Conservation (phyloP, 1,140 invertebrate species). For the Drosophila kikkawai region DNA sequence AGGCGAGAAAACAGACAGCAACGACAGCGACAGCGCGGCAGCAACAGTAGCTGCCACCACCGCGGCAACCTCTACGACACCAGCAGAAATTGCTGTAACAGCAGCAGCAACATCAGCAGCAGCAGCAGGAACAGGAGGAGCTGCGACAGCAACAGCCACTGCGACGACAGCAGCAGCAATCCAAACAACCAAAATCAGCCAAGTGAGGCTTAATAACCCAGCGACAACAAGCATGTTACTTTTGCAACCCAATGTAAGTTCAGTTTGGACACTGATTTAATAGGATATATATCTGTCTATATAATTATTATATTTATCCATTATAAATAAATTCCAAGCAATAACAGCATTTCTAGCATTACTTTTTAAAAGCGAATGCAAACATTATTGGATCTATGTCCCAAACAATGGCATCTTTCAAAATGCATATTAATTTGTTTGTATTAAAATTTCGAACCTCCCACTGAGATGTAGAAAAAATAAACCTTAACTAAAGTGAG, state of each 20-base stretch:
- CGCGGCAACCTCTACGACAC: slow-evolving; percentile 26
- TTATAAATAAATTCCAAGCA: neutral
- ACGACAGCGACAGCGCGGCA: slow-evolving; percentile 25
- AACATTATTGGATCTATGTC: neutral
- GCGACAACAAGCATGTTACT: slow-evolving; percentile 85
- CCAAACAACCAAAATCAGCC: slow-evolving; percentile 65
- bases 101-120: slow-evolving; percentile 19
- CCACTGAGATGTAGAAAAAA: neutral
- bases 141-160: slow-evolving; percentile 31
- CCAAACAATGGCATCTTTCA: neutral
- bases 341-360: neutral
- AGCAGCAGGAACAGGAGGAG: slow-evolving; percentile 17
- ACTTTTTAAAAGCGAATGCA: neutral
- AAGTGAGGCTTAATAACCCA: slow-evolving; percentile 71
- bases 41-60: slow-evolving; percentile 29
- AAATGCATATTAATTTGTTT: neutral
- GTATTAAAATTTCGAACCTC: neutral
- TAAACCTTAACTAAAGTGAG: neutral
- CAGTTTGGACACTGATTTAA: neutral
- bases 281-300: neutral
- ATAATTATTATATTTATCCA: no score
- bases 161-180: slow-evolving; percentile 41
- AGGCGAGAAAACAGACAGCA: slow-evolving; percentile 51
- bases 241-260: slow-evolving; percentile 84
- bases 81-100: slow-evolving; percentile 12